phyloP scores from a whole-genome alignment of 2,888 invertebrate species.

The Caenorhabditis sulstoni region DNA sequence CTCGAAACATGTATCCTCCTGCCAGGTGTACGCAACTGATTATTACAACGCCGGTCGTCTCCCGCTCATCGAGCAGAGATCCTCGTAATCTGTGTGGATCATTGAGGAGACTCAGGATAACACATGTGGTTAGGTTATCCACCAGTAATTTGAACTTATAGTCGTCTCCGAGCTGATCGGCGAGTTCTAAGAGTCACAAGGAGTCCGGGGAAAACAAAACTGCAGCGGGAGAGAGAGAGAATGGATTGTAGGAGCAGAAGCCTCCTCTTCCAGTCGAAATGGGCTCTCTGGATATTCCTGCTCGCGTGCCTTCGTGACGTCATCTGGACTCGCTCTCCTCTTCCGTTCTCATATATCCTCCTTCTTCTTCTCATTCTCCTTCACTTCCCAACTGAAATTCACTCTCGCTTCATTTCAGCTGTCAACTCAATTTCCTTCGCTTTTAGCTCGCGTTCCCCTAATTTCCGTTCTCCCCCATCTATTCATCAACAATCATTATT shows the following conservation, averaged over 20 bases:
- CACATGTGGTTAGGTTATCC: slow-evolving; percentile 33
- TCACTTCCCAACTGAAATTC: neutral
- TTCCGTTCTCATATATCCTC: neutral
- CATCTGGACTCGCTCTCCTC: neutral
- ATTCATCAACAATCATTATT: neutral
- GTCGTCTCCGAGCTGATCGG: slow-evolving; percentile 8
- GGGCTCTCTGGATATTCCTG: too few relatives aligned
- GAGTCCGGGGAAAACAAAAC: neutral
- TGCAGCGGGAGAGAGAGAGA: too few relatives aligned
- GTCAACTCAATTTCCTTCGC: neutral
- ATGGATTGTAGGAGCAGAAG: too few relatives aligned
- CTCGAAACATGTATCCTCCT: slow-evolving; percentile 25
- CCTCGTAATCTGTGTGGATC: slow-evolving; percentile 1
- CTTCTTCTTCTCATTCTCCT: too few relatives aligned
- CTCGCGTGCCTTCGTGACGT: neutral
- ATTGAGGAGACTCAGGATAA: neutral
- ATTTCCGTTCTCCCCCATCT: neutral
- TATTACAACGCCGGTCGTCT: slow-evolving; percentile 21
- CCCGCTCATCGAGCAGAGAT: slow-evolving; percentile 34
- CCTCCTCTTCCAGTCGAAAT: too few relatives aligned
- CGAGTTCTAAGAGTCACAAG: slow-evolving; percentile 19
- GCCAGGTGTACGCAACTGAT: slow-evolving; percentile 43
- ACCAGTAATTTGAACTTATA: slow-evolving; percentile 44
- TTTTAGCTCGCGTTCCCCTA: neutral
- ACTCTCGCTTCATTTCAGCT: too few relatives aligned